Percentiles rank a stretch among this genome's conserved stretches.
phyloP scores from a whole-genome alignment of 2,797 vertebrate genomes.

The Anabacerthia variegaticeps region DNA sequence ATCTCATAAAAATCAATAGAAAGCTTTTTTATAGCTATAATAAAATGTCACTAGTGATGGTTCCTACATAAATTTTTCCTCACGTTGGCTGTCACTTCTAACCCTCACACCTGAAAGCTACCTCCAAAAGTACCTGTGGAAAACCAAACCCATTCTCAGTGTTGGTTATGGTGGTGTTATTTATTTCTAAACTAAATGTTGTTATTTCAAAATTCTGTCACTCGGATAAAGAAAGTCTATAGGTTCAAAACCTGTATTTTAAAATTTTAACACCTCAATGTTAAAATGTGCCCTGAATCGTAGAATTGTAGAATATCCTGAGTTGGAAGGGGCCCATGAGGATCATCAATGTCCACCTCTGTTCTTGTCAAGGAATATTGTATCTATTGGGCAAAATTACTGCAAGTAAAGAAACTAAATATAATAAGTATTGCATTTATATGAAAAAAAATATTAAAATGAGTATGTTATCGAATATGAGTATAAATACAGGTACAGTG shows the following conservation, averaged over 20 bases:
- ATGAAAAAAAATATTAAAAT: conserved; percentile 34
- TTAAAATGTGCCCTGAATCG: not conserved
- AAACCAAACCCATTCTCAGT: not conserved
- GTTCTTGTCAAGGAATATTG: not conserved
- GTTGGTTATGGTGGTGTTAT: too few relatives aligned
- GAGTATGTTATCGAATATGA: not conserved
- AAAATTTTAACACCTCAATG: not conserved
- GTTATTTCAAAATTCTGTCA: not conserved
- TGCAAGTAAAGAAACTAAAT: conserved; percentile 31
- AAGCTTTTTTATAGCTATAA: not conserved
- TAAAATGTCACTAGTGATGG: not conserved
- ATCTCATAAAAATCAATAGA: not conserved
- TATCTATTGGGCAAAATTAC: conserved; percentile 11
- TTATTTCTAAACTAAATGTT: not conserved
- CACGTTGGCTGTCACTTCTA: fast-evolving
- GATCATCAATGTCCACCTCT: not conserved
- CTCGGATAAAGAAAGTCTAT: not conserved
- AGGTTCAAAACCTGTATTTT: not conserved
- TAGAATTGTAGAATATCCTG: not conserved
- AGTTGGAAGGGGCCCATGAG: not conserved
- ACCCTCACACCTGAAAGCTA: not conserved
- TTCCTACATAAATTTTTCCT: not conserved
- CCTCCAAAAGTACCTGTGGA: not conserved
- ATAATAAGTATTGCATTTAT: conserved; percentile 32
- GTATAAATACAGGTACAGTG: fast-evolving